Conservation (phyloP, 2,113 vertebrate species). For the Aythya baeri region DNA sequence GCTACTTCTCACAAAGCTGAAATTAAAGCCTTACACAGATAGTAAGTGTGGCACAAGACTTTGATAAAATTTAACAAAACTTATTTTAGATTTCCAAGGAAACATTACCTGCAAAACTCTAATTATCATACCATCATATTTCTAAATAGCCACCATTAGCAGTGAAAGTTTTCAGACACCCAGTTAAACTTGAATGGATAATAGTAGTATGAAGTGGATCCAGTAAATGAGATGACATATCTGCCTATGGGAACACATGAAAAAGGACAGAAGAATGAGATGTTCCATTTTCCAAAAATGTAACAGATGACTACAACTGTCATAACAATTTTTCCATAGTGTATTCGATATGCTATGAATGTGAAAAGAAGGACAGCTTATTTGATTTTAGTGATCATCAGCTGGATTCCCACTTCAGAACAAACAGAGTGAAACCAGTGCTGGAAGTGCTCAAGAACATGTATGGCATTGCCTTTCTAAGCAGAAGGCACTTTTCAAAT, state of each 20-base stretch:
- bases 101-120: neutral
- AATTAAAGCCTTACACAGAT: neutral
- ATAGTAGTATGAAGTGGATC: neutral
- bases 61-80: neutral
- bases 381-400: constrained; percentile 8
- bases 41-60: neutral
- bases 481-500: neutral
- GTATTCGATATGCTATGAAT: neutral
- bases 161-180: constrained; percentile 18
- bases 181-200: constrained; percentile 9
- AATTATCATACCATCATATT: constrained; percentile 14
- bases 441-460: neutral
- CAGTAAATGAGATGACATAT: constrained; percentile 13
- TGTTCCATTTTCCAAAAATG: neutral
- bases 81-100: constrained; percentile 7
- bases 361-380: neutral
- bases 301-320: constrained; percentile 24
- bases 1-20: neutral
- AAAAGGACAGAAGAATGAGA: constrained; percentile 11
- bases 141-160: neutral
- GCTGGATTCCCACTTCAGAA: neutral
- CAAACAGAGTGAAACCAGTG: neutral
- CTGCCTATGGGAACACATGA: neutral
- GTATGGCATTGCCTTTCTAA: neutral
- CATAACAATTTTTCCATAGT: neutral